A percentile compares a stretch with the other conserved stretches of the same genome.
phyloP scores from a whole-genome alignment of 2,113 vertebrate species.

The Percopsis transmontana region DNA sequence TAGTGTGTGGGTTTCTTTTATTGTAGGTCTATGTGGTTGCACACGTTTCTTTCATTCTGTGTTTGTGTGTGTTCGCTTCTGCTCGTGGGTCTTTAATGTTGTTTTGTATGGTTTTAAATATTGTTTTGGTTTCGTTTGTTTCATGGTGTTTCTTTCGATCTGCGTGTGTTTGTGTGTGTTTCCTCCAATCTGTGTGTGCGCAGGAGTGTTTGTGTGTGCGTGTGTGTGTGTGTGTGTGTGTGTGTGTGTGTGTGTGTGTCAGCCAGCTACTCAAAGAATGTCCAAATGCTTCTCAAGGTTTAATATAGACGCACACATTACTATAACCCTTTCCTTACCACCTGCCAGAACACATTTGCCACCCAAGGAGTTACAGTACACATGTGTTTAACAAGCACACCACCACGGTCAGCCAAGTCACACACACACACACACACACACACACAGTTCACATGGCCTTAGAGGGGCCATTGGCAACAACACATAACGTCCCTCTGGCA shows the following conservation, averaged over 20 bases:
- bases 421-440: slow-evolving; percentile 27
- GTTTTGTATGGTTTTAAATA: background rate
- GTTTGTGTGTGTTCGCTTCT: slow-evolving; percentile 53
- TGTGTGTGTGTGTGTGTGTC: background rate
- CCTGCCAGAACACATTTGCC: slow-evolving; percentile 68
- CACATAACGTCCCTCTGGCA: slow-evolving; percentile 33
- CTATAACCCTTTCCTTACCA: slow-evolving; percentile 36
- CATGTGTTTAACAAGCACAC: slow-evolving; percentile 44
- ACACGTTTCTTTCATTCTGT: slow-evolving; percentile 9
- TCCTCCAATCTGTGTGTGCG: background rate
- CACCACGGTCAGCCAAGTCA: slow-evolving; percentile 28
- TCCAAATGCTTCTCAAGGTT: background rate
- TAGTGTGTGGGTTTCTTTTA: background rate
- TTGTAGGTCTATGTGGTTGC: background rate
- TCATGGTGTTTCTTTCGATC: background rate
- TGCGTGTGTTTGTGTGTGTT: slow-evolving; percentile 46
- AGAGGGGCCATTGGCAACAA: slow-evolving; percentile 43
- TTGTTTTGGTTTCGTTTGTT: background rate
- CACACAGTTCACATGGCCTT: background rate
- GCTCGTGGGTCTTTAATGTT: background rate
- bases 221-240: background rate
- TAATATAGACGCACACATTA: slow-evolving; percentile 5
- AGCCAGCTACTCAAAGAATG: background rate
- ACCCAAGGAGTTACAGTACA: slow-evolving; percentile 47
- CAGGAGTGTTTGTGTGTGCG: background rate